A percentile compares a stretch with the other conserved stretches of the same genome.
phyloP scores from a whole-genome alignment of 2,113 vertebrate genomes.

The Carollia perspicillata region DNA sequence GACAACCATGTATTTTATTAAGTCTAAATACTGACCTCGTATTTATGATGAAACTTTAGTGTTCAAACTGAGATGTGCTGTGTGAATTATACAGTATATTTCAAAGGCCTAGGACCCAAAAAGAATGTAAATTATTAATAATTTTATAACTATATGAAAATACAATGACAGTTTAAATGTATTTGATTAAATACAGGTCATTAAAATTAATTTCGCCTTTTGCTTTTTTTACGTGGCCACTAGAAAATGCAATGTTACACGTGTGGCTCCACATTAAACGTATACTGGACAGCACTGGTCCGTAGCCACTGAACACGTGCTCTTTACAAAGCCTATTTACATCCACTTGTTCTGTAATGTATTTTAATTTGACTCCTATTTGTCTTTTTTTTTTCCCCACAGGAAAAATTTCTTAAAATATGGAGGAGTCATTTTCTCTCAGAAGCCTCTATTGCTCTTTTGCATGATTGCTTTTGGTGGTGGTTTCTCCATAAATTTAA shows the following conservation, averaged over 20 bases:
- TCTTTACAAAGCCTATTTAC: conserved; percentile 7
- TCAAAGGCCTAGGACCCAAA: background rate
- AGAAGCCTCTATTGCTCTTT: conserved; percentile 72
- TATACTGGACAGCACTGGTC: background rate
- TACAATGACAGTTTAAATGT: background rate
- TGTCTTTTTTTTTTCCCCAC: conserved; percentile 43
- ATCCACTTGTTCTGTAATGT: background rate
- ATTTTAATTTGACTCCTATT: conserved; percentile 26
- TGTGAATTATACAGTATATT: conserved; percentile 2
- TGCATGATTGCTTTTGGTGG: conserved; percentile 81
- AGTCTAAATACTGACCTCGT: background rate
- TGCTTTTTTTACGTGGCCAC: background rate
- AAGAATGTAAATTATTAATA: conserved; percentile 19
- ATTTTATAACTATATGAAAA: background rate
- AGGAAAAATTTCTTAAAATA: conserved; percentile 64
- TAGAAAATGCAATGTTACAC: background rate
- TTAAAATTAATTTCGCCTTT: background rate
- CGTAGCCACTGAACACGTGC: background rate
- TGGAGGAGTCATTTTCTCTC: conserved; percentile 78
- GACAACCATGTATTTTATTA: background rate
- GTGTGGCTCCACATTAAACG: background rate
- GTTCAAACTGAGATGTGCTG: background rate
- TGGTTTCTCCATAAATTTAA: conserved; percentile 79
- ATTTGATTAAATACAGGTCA: conserved; percentile 15
- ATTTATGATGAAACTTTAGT: conserved; percentile 50